Conservation (phyloP, 2,888 invertebrate species). For the Acrobasis consociella region DNA sequence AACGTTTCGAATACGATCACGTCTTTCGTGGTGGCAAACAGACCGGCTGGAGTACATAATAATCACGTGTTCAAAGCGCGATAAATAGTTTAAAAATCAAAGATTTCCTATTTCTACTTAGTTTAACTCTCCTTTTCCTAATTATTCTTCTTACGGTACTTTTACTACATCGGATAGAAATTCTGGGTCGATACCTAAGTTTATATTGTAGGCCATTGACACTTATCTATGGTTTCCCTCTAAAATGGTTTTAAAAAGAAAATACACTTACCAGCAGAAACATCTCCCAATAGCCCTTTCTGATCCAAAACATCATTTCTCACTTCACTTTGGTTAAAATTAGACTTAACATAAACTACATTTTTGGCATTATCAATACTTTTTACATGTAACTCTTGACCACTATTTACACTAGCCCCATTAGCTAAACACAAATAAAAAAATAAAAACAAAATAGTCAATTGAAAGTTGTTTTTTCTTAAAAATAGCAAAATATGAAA, state of each 20-base stretch:
- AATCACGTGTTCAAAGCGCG: too few relatives aligned
- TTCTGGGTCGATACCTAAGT: too few relatives aligned
- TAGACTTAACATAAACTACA: conserved; percentile 37
- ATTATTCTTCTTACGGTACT: too few relatives aligned
- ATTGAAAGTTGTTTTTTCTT: conserved; percentile 45
- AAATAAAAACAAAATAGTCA: conserved; percentile 63
- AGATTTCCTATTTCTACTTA: too few relatives aligned
- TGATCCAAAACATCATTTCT: conserved; percentile 21
- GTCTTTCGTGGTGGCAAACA: too few relatives aligned
- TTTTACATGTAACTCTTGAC: conserved; percentile 40
- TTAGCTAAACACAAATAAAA: conserved; percentile 53
- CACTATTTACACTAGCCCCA: conserved; percentile 48
- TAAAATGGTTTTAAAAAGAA: background rate
- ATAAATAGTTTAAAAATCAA: too few relatives aligned
- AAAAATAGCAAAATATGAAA: conserved; percentile 62
- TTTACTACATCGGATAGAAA: too few relatives aligned
- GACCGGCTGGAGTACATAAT: too few relatives aligned
- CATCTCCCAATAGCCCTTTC: conserved; percentile 28
- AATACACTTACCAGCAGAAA: conserved; percentile 41
- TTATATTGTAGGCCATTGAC: too few relatives aligned
- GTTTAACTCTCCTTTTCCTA: too few relatives aligned
- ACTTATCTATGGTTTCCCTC: too few relatives aligned
- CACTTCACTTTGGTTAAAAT: conserved; percentile 47
- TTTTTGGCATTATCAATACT: conserved; percentile 45
- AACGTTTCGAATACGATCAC: too few relatives aligned